Evolutionary conservation across 2,888 invertebrate species (phyloP), one percentile per base, ranked within the genome.

Genomic region (Hoplodrina blanda): DNA sequence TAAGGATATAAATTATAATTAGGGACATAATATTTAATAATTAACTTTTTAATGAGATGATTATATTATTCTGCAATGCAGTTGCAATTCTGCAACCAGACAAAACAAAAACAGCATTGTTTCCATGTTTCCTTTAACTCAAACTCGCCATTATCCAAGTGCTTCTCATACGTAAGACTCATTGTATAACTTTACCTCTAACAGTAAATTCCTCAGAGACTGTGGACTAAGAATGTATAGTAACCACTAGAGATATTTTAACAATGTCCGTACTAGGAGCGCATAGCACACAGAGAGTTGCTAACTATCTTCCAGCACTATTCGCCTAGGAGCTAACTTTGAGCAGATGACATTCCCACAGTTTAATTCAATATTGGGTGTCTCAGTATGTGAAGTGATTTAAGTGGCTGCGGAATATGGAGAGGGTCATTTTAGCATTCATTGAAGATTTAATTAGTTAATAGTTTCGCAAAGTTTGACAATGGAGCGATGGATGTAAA

Each of bases 301-400:
- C 44, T 50, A 66, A 62, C 64, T 50, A 53, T 49, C n/a, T 25
- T 11, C 61, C 25, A 17, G 33, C 57, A 44, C 41, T 30, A 49
- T n/a, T 53, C 64, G 15, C 46, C n/a, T 2, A 54, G n/a, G 65
- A 65, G 56, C 55, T 44, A 66, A 78, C 70, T 78, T 75, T 20
- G 55, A 46, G 20, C 30, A 52, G 44, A 60, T 64, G 68, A 62
- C 61, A 77, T 66, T 62, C 53, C 60, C 1, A 44, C 17, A 46
- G 60, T 44, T 46, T 78, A 75, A 79, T 69, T 78, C 62, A 78
- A 69, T 75, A 61, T 62, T 33, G 74, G 69, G 62, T 49, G 57
- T 62, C 41, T 55, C 30, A 49, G 46, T 57, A 60, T 52, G 68
- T 25, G 11, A 44, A 59, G 69, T 59, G 69, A 50, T 53, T 53